Evolutionary conservation across 2,113 vertebrate genomes (phyloP).

Genomic region (Cariama cristata): DNA sequence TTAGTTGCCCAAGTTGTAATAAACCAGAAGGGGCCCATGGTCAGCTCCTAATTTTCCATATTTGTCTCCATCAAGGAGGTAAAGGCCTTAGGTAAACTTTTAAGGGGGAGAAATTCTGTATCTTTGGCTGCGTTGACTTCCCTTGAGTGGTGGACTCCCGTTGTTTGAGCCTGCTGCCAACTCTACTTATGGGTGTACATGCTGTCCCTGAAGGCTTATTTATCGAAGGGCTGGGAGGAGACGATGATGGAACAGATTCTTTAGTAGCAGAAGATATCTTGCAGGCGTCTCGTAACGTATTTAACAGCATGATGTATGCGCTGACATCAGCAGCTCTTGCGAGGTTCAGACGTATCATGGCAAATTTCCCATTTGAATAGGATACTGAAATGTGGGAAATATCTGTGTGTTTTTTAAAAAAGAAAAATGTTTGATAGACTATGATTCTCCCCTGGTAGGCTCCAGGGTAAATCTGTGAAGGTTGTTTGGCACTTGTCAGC

Average conservation of each 20-base stretch:
- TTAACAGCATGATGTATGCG: background rate
- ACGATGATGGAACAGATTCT: background rate
- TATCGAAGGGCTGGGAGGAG: background rate
- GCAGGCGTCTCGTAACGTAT: rapidly evolving
- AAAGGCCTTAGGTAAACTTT: background rate
- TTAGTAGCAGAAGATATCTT: background rate
- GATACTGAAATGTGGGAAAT: background rate
- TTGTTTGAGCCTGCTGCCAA: background rate
- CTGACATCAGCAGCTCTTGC: background rate
- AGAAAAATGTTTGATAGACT: rapidly evolving
- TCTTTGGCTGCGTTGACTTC: background rate
- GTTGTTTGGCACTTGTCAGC: background rate
- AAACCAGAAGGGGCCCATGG: background rate
- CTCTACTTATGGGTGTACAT: rapidly evolving
- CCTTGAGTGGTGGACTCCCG: background rate
- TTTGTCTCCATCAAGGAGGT: background rate
- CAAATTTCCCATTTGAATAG: background rate
- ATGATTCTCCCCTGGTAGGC: background rate
- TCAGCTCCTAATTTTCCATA: background rate
- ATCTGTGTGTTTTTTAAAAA: background rate
- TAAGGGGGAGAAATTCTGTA: background rate
- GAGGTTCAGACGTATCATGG: rapidly evolving
- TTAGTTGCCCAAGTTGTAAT: rapidly evolving
- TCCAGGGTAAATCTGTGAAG: background rate
- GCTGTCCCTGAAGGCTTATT: background rate